Base-by-base conservation (phyloP, 2,888 invertebrate species). In the Keiferia lycopersicella region DNA sequence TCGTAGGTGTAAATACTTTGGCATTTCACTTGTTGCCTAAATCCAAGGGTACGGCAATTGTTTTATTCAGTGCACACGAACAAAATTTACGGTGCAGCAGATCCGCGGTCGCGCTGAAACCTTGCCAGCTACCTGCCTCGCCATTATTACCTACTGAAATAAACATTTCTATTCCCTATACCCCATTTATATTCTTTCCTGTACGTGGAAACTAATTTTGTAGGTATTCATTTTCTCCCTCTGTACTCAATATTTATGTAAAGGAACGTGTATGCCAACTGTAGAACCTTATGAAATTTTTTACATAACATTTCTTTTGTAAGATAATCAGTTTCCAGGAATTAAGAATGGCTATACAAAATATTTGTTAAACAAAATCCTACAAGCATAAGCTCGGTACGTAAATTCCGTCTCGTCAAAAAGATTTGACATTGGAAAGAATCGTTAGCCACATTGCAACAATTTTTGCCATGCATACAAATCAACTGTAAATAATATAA, bases 41-140 rank as follows among this genome's bases (percentile, higher is more conserved):
- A 69, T 66, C 64, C 64, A 67, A 73, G 67, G 71, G 51, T 22
- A 45, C 8, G 72, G 71, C 75, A 76, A 74, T 73, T 79, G 74
- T 81, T 73, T 76, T 80, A 84, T 84, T 82, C 80, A 82, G 77
- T 79, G 78, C 80, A 81, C 77, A 75, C 68, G 69, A 64, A 71
- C 71, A 70, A 80, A 77, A 80, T 80, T 76, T 77, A 80, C 71
- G 68, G 73, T 75, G 75, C 79, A 77, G 68, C 71, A 72, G 67
- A 68, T 64, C 62, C 68, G 64, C 50, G 50, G 50, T 16, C 69
- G 70, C 66, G 69, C 73, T 77, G 79, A 79, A 81, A 73, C 75
- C 71, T 67, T 73, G 78, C 78, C 79, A 79, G 69, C 71, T 62
- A 68, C 71, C 70, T 71, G 71, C 71, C 73, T 73, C 68, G 73